These are phyloP conservation scores for Oryzias woworae DNA, from an alignment of 2,113 vertebrate genomes.

Conservation along the genomic window DNA sequence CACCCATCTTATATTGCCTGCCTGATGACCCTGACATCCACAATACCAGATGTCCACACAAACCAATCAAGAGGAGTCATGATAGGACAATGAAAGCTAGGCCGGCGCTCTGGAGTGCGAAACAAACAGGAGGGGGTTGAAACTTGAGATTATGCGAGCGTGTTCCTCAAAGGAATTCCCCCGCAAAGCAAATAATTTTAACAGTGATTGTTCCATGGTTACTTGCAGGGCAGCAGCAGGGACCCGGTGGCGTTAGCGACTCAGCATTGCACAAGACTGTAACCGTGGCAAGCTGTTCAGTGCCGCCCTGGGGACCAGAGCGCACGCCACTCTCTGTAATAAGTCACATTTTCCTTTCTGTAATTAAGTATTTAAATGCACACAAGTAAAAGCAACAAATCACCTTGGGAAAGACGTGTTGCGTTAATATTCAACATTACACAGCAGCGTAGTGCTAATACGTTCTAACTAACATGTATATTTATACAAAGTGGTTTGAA, in stretches of 20 bases:
- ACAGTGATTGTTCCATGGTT: slow-evolving; percentile 42
- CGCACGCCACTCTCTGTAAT: slow-evolving; percentile 34
- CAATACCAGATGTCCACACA: slow-evolving; percentile 69
- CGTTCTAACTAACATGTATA: slow-evolving; percentile 36
- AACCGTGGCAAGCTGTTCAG: slow-evolving; percentile 64
- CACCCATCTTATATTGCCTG: slow-evolving; percentile 50
- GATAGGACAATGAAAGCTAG: slow-evolving; percentile 65
- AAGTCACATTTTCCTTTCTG: slow-evolving; percentile 56
- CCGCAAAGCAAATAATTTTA: slow-evolving; percentile 53
- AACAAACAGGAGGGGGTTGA: slow-evolving; percentile 50
- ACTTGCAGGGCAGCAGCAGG: slow-evolving; percentile 27
- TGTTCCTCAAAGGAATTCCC: slow-evolving; percentile 56
- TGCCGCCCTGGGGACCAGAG: slow-evolving; percentile 35
- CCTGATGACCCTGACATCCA: slow-evolving; percentile 49
- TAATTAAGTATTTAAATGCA: slow-evolving; percentile 59
- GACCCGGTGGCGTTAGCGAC: slow-evolving; percentile 36
- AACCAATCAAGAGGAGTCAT: slow-evolving; percentile 51
- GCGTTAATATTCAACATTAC: slow-evolving; percentile 48
- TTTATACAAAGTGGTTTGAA: slow-evolving; percentile 27
- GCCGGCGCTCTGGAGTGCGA: slow-evolving; percentile 55
- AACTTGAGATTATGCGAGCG: slow-evolving; percentile 19
- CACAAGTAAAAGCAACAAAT: slow-evolving; percentile 52
- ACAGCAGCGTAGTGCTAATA: slow-evolving; percentile 11
- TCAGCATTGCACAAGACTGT: slow-evolving; percentile 42
- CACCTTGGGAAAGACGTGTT: slow-evolving; percentile 32